A percentile compares a stretch with the other conserved stretches of the same genome.
Evolutionary conservation across 2,888 invertebrate species (phyloP).

Genomic region (Carpatolechia fugitivella): DNA sequence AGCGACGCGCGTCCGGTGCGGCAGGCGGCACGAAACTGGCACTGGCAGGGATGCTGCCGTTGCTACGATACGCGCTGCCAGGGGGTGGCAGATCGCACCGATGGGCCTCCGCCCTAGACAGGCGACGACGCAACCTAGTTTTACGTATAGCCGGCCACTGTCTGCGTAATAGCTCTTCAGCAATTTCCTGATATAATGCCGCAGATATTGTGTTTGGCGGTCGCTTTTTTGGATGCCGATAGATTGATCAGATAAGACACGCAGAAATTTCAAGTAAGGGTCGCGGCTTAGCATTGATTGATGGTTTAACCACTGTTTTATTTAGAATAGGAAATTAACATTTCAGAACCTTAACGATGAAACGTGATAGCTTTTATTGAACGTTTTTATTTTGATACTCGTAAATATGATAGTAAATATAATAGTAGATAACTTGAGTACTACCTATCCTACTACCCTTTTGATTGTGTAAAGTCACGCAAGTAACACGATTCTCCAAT

Average conservation of each 20-base stretch:
- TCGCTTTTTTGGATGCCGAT: constrained; percentile 10
- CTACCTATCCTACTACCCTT: no score
- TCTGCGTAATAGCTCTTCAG: constrained; percentile 72
- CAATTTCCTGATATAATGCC: constrained; percentile 71
- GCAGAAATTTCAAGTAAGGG: not conserved
- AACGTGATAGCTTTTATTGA: not conserved
- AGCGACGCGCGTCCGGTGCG: constrained; percentile 52
- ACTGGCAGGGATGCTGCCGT: constrained; percentile 76
- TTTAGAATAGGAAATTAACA: not conserved
- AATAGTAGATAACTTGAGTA: not conserved
- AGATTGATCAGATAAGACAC: constrained; percentile 12
- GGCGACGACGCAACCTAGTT: constrained; percentile 69
- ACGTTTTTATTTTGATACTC: not conserved
- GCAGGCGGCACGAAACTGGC: constrained; percentile 55
- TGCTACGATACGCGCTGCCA: constrained; percentile 71
- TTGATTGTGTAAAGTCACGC: constrained; percentile 7
- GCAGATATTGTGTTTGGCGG: constrained; percentile 38
- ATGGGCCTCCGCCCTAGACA: constrained; percentile 53
- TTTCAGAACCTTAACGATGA: not conserved
- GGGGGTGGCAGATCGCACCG: constrained; percentile 47
- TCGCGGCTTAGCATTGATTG: not conserved
- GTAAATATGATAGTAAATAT: no score
- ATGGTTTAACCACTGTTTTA: not conserved
- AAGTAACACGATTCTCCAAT: not conserved
- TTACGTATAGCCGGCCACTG: constrained; percentile 65